phyloP scores from a whole-genome alignment of 2,888 invertebrate species.

The Ischnura elegans region DNA sequence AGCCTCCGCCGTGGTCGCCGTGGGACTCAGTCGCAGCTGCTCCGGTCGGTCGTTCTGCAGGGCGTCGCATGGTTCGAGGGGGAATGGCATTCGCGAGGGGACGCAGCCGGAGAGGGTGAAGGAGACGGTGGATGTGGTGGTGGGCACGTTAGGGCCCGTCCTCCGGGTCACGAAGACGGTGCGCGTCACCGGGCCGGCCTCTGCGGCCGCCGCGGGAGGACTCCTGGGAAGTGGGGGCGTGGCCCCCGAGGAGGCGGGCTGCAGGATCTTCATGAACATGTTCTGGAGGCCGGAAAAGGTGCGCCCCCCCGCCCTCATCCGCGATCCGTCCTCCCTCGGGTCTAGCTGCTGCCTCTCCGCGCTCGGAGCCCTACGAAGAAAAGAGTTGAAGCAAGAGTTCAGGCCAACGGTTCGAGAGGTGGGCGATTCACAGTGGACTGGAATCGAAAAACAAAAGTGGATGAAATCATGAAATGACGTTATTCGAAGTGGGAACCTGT shows the following conservation, averaged over 20 bases:
- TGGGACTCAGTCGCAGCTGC: not conserved
- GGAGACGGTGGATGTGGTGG: constrained; percentile 76
- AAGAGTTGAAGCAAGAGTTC: no score
- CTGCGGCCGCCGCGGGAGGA: not conserved
- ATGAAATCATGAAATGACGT: no score
- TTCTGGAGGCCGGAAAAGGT: not conserved
- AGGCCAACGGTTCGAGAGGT: no score
- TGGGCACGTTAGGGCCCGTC: constrained; percentile 76
- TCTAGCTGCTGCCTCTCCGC: not conserved
- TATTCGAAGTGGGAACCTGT: no score
- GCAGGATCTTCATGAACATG: constrained; percentile 3
- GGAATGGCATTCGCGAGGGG: constrained; percentile 76
- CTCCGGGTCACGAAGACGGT: constrained; percentile 74
- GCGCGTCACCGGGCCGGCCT: not conserved
- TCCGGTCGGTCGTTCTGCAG: not conserved
- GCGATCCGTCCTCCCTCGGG: not conserved
- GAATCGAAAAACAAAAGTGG: no score
- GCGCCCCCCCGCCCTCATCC: not conserved
- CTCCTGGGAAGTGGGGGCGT: not conserved
- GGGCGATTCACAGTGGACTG: no score
- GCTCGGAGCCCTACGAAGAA: no score
- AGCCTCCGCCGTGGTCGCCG: not conserved
- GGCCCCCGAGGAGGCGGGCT: not conserved
- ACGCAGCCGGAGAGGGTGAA: constrained; percentile 77
- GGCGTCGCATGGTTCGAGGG: constrained; percentile 74